A percentile compares a stretch with the other conserved stretches of the same genome.
Evolutionary conservation across 2,113 vertebrate genomes (phyloP).

Genomic region (Epinephelus cyanopodus): DNA sequence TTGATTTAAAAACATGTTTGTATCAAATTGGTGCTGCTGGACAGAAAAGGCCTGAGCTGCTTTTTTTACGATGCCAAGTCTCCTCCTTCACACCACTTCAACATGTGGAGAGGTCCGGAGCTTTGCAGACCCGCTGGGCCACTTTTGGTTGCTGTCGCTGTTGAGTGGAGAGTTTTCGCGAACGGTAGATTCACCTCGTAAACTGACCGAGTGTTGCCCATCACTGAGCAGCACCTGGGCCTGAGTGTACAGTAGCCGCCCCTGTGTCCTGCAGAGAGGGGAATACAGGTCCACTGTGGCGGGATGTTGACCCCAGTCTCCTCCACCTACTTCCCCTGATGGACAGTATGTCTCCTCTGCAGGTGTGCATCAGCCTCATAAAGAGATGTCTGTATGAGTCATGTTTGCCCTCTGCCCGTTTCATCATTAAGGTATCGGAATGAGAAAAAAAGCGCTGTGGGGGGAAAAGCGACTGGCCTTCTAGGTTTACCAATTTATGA

Average conservation of each 20-base stretch:
- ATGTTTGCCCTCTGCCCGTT: slow-evolving; percentile 75
- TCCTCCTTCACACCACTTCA: not conserved
- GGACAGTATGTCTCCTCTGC: slow-evolving; percentile 65
- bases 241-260: slow-evolving; percentile 41
- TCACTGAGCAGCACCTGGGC: slow-evolving; percentile 46
- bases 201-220: slow-evolving; percentile 47
- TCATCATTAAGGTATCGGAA: slow-evolving; percentile 77
- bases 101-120: not conserved
- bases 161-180: not conserved
- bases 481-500: slow-evolving; percentile 82
- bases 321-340: slow-evolving; percentile 56
- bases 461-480: slow-evolving; percentile 57
- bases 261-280: slow-evolving; percentile 52
- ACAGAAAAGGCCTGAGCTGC: too few species aligned
- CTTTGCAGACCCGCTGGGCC: not conserved
- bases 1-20: too few species aligned
- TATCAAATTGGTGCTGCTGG: too few species aligned
- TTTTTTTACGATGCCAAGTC: not conserved
- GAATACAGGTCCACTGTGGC: slow-evolving; percentile 59
- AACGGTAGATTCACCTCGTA: slow-evolving; percentile 28
- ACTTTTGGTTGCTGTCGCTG: not conserved
- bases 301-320: slow-evolving; percentile 55
- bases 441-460: slow-evolving; percentile 75
- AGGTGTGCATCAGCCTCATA: slow-evolving; percentile 82
- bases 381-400: slow-evolving; percentile 80